Evolutionary conservation across 2,797 vertebrate species (phyloP).

Genomic region (Pelochelys cantorii): DNA sequence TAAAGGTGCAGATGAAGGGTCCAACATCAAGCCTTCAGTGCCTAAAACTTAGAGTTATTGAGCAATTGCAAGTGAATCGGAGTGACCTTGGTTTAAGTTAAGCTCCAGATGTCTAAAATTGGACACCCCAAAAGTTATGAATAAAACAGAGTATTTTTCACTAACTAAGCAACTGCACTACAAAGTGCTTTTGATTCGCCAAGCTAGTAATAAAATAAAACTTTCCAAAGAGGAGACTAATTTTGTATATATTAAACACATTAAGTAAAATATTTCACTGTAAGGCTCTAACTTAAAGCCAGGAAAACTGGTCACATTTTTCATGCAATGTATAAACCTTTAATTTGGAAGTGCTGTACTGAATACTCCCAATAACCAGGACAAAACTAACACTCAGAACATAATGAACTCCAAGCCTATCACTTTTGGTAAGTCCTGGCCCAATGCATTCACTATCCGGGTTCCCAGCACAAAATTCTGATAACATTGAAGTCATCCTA

Average conservation of each 20-base stretch:
- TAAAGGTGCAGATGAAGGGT: not conserved
- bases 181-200: not conserved
- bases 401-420: not conserved
- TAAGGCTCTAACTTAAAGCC: not conserved
- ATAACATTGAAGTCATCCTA: not conserved
- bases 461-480: not conserved
- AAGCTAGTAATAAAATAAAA: conserved; percentile 6
- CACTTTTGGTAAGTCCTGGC: not conserved
- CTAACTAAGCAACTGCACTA: not conserved
- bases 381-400: not conserved
- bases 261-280: not conserved
- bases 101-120: not conserved
- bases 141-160: not conserved
- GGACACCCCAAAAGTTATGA: not conserved
- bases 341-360: not conserved
- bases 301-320: not conserved
- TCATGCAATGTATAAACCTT: not conserved
- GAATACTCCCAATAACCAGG: not conserved
- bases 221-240: not conserved
- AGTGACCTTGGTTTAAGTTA: not conserved
- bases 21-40: not conserved
- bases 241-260: not conserved
- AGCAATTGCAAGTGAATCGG: not conserved
- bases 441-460: not conserved
- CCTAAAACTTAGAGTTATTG: not conserved